These are phyloP conservation scores for Anabas testudineus DNA, from an alignment of 2,797 vertebrate species.

Conservation along the genomic window DNA sequence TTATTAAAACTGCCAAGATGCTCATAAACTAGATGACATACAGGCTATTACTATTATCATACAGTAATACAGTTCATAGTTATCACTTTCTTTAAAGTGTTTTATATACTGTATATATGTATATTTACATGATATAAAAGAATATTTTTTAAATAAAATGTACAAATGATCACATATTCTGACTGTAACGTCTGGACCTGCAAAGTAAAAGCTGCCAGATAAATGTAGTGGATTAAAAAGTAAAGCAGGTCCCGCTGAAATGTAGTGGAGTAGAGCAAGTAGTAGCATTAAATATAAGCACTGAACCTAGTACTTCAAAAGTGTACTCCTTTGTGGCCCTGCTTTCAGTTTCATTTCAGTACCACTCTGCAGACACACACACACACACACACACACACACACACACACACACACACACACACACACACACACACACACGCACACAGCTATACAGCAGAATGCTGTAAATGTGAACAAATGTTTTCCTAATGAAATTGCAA, in stretches of 20 bases:
- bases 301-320: neutral
- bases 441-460: slow-evolving; percentile 16
- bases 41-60: no score
- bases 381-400: no score
- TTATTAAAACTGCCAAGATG: no score
- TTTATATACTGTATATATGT: no score
- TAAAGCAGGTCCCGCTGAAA: neutral
- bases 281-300: neutral
- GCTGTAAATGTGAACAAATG: slow-evolving; percentile 46
- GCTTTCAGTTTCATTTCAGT: slow-evolving; percentile 6
- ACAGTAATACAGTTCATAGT: no score
- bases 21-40: no score
- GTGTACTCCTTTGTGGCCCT: neutral
- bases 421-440: neutral
- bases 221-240: neutral
- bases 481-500: slow-evolving; percentile 61
- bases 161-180: no score
- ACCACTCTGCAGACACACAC: slow-evolving; percentile 17
- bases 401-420: no score
- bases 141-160: no score
- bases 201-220: neutral
- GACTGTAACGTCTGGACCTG: no score
- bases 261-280: neutral
- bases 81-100: no score
- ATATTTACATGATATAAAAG: no score